Conservation (phyloP, 2,113 vertebrate genomes). For the Nannobrachium achirus region DNA sequence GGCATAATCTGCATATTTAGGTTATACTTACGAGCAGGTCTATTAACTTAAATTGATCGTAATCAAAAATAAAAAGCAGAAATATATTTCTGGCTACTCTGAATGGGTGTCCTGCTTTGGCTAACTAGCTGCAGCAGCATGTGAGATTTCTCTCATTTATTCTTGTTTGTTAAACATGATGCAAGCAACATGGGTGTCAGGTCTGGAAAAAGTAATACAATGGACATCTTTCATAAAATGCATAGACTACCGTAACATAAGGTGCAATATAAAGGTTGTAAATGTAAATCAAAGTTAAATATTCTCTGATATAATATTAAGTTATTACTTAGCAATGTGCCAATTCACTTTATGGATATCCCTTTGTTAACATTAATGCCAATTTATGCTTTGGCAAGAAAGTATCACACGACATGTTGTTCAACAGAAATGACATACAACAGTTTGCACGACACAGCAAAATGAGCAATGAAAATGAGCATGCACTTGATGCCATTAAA, state of each 20-base stretch:
- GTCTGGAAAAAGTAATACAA: slow-evolving; percentile 44
- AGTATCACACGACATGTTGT: too few species aligned
- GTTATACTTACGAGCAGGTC: slow-evolving; percentile 30
- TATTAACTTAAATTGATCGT: slow-evolving; percentile 25
- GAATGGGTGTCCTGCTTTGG: slow-evolving; percentile 71
- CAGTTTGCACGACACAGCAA: slow-evolving; percentile 20
- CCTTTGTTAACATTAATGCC: slow-evolving; percentile 59
- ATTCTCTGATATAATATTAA: slow-evolving; percentile 72
- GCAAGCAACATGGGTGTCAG: slow-evolving; percentile 33
- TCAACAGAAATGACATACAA: too few species aligned
- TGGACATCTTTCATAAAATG: slow-evolving; percentile 66
- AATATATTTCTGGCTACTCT: slow-evolving; percentile 59
- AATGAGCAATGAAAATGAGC: slow-evolving; percentile 46
- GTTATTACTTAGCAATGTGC: slow-evolving; percentile 68
- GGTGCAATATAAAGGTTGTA: slow-evolving; percentile 66
- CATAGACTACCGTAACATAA: slow-evolving; percentile 74
- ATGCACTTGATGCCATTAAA: slow-evolving; percentile 48
- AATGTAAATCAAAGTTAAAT: slow-evolving; percentile 60
- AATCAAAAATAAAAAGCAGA: slow-evolving; percentile 54
- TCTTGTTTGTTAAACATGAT: slow-evolving; percentile 51
- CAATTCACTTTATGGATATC: slow-evolving; percentile 61
- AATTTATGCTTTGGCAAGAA: too few species aligned
- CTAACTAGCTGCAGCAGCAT: slow-evolving; percentile 67
- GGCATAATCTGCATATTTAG: slow-evolving; percentile 45
- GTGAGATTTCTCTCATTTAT: slow-evolving; percentile 41